A percentile compares a stretch with the other conserved stretches of the same genome.
Conservation (phyloP, 2,888 invertebrate genomes). For the Drepanosiphum platanoidis region DNA sequence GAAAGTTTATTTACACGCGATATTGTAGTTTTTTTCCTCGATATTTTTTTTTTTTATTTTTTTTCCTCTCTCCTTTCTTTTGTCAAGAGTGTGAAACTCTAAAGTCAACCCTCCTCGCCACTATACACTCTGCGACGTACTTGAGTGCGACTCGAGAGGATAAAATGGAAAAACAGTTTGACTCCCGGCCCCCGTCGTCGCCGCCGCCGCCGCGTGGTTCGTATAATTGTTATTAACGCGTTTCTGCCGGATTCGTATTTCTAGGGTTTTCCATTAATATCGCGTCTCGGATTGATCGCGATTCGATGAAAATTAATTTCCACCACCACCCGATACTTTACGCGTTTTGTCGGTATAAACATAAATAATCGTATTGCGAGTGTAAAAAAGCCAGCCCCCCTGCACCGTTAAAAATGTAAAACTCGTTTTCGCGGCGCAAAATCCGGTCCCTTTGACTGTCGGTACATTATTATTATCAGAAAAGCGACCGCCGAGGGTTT, state of each 20-base stretch:
- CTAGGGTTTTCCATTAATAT: neutral
- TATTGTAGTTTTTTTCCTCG: slow-evolving; percentile 6
- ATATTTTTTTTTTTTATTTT: neutral
- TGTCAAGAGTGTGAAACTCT: neutral
- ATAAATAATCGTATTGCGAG: too few relatives aligned
- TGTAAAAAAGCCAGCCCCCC: too few relatives aligned
- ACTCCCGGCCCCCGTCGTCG: neutral
- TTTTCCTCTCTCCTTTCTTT: neutral
- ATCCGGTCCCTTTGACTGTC: too few relatives aligned
- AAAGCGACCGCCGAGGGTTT: too few relatives aligned
- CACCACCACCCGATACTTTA: too few relatives aligned
- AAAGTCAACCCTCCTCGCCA: slow-evolving; percentile 15
- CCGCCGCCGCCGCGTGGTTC: too few relatives aligned
- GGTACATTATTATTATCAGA: too few relatives aligned
- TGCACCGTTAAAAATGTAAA: too few relatives aligned
- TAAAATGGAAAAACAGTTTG: slow-evolving; percentile 21
- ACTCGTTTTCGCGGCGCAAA: too few relatives aligned
- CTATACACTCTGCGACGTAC: neutral
- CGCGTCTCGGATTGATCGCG: neutral
- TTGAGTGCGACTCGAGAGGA: neutral
- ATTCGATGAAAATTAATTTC: neutral
- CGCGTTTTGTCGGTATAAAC: too few relatives aligned
- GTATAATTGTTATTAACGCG: slow-evolving; percentile 5
- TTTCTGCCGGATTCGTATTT: neutral
- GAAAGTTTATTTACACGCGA: slow-evolving; percentile 12